A percentile compares a stretch with the other conserved stretches of the same genome.
These are phyloP conservation scores for Enteromius trimaculatus DNA, from an alignment of 2,797 vertebrate genomes.

Conservation along the genomic window DNA sequence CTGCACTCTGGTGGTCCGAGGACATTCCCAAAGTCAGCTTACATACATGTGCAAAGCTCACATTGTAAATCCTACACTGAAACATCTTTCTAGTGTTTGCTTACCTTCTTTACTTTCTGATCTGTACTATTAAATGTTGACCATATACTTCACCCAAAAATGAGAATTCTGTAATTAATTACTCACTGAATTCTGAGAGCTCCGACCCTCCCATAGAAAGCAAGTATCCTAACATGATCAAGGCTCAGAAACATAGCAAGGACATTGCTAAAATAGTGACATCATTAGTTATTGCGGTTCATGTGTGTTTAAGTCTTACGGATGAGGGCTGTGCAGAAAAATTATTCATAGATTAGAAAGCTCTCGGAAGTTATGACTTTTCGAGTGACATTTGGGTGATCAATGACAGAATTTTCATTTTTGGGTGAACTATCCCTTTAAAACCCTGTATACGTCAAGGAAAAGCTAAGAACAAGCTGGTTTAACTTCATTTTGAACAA, in stretches of 20 bases:
- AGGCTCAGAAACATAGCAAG: no score
- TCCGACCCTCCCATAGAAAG: no score
- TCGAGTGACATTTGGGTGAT: neutral
- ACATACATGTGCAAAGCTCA: slow-evolving; percentile 28
- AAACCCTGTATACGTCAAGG: neutral
- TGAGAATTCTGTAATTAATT: no score
- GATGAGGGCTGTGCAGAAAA: neutral
- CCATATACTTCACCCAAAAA: neutral
- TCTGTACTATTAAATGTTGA: neutral
- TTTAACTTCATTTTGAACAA: neutral
- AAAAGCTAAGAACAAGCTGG: neutral
- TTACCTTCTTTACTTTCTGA: neutral
- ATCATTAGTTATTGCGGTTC: neutral
- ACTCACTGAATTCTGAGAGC: no score
- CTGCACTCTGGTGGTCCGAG: slow-evolving; percentile 23
- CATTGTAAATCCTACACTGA: neutral
- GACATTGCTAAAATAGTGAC: no score
- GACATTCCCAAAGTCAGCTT: slow-evolving; percentile 28
- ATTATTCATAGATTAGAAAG: neutral
- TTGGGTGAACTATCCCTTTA: neutral
- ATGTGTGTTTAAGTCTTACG: neutral
- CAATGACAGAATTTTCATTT: neutral
- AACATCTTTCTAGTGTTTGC: neutral
- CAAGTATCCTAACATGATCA: no score
- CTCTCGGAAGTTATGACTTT: neutral